Evolutionary conservation across 2,888 invertebrate genomes (phyloP).

Genomic region (Agrilus biguttatus): DNA sequence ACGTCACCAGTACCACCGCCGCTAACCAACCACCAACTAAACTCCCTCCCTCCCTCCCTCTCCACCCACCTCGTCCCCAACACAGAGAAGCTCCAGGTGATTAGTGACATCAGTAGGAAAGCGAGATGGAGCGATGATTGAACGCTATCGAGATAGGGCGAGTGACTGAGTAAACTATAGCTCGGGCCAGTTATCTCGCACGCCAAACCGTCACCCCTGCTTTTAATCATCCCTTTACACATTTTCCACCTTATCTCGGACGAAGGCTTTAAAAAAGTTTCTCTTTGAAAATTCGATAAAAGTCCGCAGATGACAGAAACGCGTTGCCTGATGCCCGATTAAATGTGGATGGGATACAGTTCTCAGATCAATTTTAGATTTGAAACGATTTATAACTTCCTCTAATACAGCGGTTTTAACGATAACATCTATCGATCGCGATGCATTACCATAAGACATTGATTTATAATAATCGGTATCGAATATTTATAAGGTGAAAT

Average conservation of each 20-base stretch:
- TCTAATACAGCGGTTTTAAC: slow-evolving; percentile 23
- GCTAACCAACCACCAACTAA: too few species aligned
- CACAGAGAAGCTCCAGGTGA: slow-evolving; percentile 18
- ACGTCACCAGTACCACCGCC: too few species aligned
- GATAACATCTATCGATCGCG: slow-evolving; percentile 32
- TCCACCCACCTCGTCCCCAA: too few species aligned
- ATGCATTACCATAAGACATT: slow-evolving; percentile 33
- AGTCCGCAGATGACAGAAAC: slow-evolving; percentile 26
- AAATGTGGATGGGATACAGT: slow-evolving; percentile 26
- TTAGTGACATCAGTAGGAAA: slow-evolving; percentile 21
- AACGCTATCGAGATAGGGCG: slow-evolving; percentile 25
- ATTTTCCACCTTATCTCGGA: slow-evolving; percentile 23
- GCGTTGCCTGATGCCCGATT: slow-evolving; percentile 22
- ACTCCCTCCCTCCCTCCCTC: background rate
- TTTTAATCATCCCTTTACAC: slow-evolving; percentile 32
- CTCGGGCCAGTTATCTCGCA: slow-evolving; percentile 22
- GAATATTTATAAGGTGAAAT: too few species aligned
- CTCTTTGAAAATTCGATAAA: slow-evolving; percentile 15
- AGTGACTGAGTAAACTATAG: slow-evolving; percentile 24
- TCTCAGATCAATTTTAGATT: slow-evolving; percentile 34
- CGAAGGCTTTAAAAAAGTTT: slow-evolving; percentile 15
- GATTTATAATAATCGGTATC: slow-evolving; percentile 29
- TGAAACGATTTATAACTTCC: slow-evolving; percentile 34
- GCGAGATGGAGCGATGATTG: slow-evolving; percentile 25
- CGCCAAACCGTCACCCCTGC: slow-evolving; percentile 24